Percentiles rank a stretch among this genome's conserved stretches.
phyloP scores from a whole-genome alignment of 2,797 vertebrate species.

The Danio kyathit region DNA sequence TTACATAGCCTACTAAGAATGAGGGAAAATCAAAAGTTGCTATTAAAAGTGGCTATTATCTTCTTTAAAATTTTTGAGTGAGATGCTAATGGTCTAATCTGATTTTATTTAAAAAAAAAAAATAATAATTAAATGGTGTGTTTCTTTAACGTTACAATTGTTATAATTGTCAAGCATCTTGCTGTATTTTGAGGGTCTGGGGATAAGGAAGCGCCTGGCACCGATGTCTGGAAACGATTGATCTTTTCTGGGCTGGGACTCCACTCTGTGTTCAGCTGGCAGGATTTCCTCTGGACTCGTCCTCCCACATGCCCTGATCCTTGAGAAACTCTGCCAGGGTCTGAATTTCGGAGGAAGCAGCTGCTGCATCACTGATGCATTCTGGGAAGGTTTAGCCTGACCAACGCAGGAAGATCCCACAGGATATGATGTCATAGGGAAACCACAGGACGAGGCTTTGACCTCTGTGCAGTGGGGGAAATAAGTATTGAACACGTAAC shows the following conservation, averaged over 20 bases:
- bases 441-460: slow-evolving; percentile 46
- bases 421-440: slow-evolving; percentile 52
- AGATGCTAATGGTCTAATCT: too few species aligned
- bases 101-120: too few species aligned
- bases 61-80: too few species aligned
- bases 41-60: too few species aligned
- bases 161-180: background rate
- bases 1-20: too few species aligned
- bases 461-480: slow-evolving; percentile 2
- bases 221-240: slow-evolving; percentile 59
- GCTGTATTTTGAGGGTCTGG: background rate
- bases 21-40: too few species aligned
- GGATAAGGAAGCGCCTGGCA: slow-evolving; percentile 43
- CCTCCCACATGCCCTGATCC: slow-evolving; percentile 43
- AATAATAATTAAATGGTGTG: too few species aligned
- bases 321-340: slow-evolving; percentile 11
- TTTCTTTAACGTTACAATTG: background rate
- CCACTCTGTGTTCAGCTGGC: slow-evolving; percentile 45
- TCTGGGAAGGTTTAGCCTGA: slow-evolving; percentile 37
- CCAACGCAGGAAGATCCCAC: slow-evolving; percentile 35
- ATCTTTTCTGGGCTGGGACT: slow-evolving; percentile 54
- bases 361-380: slow-evolving; percentile 47
- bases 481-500: too few species aligned
- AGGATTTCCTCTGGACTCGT: slow-evolving; percentile 40
- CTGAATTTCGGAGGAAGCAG: slow-evolving; percentile 20